Base-by-base conservation (phyloP, 1,140 invertebrate genomes). In the Brachionus asplanchnoidis region DNA sequence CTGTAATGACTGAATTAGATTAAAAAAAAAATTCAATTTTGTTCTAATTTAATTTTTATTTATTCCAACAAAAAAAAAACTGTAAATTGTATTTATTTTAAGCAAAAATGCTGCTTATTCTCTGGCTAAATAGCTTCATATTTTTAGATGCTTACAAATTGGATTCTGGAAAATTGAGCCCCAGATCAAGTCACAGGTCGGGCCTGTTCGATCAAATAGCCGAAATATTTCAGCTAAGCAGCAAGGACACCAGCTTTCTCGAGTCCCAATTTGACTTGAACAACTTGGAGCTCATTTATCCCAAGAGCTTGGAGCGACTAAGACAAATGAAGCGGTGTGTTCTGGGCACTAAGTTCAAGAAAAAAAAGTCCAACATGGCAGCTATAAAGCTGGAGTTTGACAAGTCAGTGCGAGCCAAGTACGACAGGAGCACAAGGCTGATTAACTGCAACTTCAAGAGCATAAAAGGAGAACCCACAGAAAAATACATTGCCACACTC, bases 351-450 rank as follows among this genome's bases (percentile, higher is more conserved):
- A 82, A 60, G 12, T 68, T 82, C 23, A 82, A 82, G 26, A 42
- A 65, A 23, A 44, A 65, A 8, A 20, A 26, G 14, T 73, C 12
- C 11, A 60, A 82, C 40, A 20, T 32, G 42, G 79, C 36, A n/a
- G 79, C 79, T 14, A 82, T 82, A 7, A 82, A 82, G 17, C 23
- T 82, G 1, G 79, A 82, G 42, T 82, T 82, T 46, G 79, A 82
- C 65, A n/a, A 36, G 12, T 17, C 28, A 2, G 79, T 82, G n/a
- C 79, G 79, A 40, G 79, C 79, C 23, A 82, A 17, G 32, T 82
- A 82, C 42, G 79, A 82, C 14, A 17, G 20, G 14, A 3, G 7
- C 23, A 60, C 53, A 20, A 14, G 32, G 26, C 32, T 82, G 9
- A 68, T 82, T 26, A 68, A 65, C 20, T 82, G 79, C 26, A 60